phyloP scores from a whole-genome alignment of 2,113 vertebrate genomes.

The Cisticola juncidis region DNA sequence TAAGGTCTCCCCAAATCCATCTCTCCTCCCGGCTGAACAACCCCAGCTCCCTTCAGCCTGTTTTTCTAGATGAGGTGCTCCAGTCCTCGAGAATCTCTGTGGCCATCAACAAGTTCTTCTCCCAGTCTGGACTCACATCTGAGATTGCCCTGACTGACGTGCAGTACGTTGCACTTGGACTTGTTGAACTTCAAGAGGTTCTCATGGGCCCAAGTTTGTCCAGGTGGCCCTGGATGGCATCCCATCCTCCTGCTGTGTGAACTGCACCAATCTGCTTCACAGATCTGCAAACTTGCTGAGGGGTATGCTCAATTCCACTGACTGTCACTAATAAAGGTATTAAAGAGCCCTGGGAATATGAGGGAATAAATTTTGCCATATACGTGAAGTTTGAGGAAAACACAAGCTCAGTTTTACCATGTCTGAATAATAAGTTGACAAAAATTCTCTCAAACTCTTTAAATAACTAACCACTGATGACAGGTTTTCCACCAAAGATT shows the following conservation, averaged over 20 bases:
- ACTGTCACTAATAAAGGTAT: neutral
- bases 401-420: neutral
- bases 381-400: neutral
- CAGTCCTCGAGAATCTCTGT: neutral
- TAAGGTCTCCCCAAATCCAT: neutral
- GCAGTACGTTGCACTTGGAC: neutral
- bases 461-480: neutral
- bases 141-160: rapidly evolving
- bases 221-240: neutral
- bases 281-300: neutral
- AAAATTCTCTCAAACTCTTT: neutral
- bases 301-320: neutral
- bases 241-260: neutral
- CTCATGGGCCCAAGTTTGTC: neutral
- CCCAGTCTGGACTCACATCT: neutral
- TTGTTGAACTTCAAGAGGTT: neutral
- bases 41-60: neutral
- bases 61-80: neutral
- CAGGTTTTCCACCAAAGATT: neutral
- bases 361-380: neutral
- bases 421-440: neutral
- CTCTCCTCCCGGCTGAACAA: neutral
- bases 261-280: neutral
- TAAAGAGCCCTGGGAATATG: neutral
- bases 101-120: neutral